Base-by-base conservation (phyloP, 2,797 vertebrate genomes). In the Gambelia wislizenii region DNA sequence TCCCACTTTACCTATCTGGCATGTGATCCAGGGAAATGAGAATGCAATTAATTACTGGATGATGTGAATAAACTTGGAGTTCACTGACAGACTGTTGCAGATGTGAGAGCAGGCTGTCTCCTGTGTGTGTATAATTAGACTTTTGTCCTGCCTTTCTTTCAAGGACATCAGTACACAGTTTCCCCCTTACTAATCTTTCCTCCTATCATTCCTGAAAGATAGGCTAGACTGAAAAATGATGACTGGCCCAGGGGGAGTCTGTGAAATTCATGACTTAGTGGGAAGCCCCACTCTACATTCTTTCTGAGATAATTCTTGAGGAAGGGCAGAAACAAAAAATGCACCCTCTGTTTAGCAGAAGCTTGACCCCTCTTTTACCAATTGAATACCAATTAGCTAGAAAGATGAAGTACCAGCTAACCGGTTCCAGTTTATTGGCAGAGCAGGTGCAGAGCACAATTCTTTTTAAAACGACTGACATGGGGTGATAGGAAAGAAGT, bases 1-100 rank as follows among this genome's bases (percentile, higher is more conserved):
- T 94, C 81, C 89, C 83, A 91, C 95, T 96, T 96, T 95, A 93
- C 96, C 94, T 95, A 92, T 89, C 81, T 95, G 95, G 96, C 94
- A 56, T 80, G 89, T 92, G 92, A 93, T 93, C 91, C 85, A 87
- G 92, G 94, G 91, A 92, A 95, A 85, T 90, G 85, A 91, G 94
- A 95, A 54, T 92, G 76, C 18, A 90, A 78, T 89, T 95, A 92
- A 95, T 90, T 87, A 93, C 92, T 93, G 93, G 94, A 93, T 96
- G 94, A 94, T 1, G 44, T 92, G 87, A 92, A 47, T 36, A 76
- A 84, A 80, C 3, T 2, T 39, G 81, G 84, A 83, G 87, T 79
- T 91, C 83, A 89, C 88, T 91, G 89, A 95, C 79, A 69, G 76
- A 39, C 33, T 6, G 44, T 84, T 84, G 22, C 30, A n/a, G 80